phyloP scores from a whole-genome alignment of 2,113 vertebrate species.

The Zosterops pallidus region DNA sequence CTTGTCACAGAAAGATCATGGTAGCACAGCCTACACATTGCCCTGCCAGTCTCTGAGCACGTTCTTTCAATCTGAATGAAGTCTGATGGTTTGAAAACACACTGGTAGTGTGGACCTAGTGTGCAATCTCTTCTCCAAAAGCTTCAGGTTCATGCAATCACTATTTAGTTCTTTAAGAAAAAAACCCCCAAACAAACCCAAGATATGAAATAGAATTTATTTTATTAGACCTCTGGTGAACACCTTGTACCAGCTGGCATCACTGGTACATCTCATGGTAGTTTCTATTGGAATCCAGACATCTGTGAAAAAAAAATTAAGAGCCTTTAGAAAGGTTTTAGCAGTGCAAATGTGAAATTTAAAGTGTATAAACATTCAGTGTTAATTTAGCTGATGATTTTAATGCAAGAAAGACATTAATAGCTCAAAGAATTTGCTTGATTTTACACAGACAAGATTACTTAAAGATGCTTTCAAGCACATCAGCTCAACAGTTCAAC shows the following conservation, averaged over 20 bases:
- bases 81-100: neutral
- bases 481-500: neutral
- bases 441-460: neutral
- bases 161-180: neutral
- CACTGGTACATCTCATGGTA: neutral
- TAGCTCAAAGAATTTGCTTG: neutral
- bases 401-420: neutral
- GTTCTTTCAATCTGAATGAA: neutral
- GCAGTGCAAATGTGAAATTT: neutral
- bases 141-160: neutral
- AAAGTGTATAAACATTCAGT: neutral
- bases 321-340: neutral
- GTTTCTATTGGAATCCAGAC: neutral
- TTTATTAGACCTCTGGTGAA: neutral
- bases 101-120: neutral
- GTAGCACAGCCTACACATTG: rapidly evolving
- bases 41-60: neutral
- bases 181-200: neutral
- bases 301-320: constrained; percentile 36
- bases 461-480: neutral
- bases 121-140: neutral
- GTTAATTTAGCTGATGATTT: neutral
- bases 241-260: neutral
- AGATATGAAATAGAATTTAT: neutral
- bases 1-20: neutral